phyloP scores from a whole-genome alignment of 1,140 invertebrate genomes.

The Sycophila sp. region DNA sequence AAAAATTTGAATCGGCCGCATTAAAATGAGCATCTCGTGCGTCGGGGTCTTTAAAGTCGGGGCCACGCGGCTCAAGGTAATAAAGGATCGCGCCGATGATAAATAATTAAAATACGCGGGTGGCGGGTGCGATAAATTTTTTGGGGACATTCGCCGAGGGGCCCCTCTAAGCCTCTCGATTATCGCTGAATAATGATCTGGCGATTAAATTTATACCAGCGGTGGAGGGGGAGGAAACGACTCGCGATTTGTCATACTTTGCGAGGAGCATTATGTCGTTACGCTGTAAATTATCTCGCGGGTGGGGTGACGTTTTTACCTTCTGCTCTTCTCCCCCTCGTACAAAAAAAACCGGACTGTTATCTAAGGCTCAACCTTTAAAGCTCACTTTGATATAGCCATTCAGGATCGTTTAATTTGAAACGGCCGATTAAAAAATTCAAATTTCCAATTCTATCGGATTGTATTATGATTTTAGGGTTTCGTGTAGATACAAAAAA shows the following conservation, averaged over 20 bases:
- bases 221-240: neutral
- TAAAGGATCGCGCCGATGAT: slow-evolving; percentile 29
- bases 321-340: too few relatives aligned
- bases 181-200: slow-evolving; percentile 38
- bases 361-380: too few relatives aligned
- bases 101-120: slow-evolving; percentile 32
- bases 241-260: slow-evolving; percentile 36
- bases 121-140: slow-evolving; percentile 31
- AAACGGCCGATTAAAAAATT: too few relatives aligned
- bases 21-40: slow-evolving; percentile 28
- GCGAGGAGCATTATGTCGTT: slow-evolving; percentile 26
- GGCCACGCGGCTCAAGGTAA: slow-evolving; percentile 11
- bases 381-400: too few relatives aligned
- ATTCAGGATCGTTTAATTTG: too few relatives aligned
- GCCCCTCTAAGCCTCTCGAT: slow-evolving; percentile 10
- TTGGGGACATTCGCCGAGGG: slow-evolving; percentile 19
- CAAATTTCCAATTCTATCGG: too few relatives aligned
- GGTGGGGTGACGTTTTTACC: neutral
- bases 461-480: too few relatives aligned
- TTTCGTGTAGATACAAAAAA: too few relatives aligned
- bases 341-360: too few relatives aligned
- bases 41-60: neutral
- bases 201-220: slow-evolving; percentile 31
- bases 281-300: slow-evolving; percentile 18
- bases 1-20: slow-evolving; percentile 18